These are phyloP conservation scores for Crotalus tigris DNA, from an alignment of 2,113 vertebrate genomes.

Conservation along the genomic window DNA sequence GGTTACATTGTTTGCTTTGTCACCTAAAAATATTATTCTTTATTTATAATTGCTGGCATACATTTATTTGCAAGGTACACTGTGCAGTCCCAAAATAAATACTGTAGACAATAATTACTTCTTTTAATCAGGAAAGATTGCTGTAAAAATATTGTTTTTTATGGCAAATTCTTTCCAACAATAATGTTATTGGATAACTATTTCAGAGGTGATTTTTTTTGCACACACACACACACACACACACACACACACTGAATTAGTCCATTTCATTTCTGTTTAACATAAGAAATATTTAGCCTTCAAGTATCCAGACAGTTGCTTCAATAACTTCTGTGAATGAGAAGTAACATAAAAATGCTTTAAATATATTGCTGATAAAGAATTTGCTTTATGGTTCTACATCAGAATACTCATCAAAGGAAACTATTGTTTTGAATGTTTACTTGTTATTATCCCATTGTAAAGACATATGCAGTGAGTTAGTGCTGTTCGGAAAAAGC, in stretches of 20 bases:
- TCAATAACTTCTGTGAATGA: neutral
- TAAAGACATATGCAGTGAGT: neutral
- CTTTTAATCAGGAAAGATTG: conserved; percentile 50
- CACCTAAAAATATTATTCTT: conserved; percentile 54
- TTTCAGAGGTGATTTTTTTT: neutral
- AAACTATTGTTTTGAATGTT: neutral
- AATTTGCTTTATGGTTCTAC: neutral
- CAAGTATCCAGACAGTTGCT: neutral
- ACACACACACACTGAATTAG: too few relatives aligned
- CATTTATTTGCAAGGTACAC: neutral
- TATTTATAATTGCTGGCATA: conserved; percentile 41
- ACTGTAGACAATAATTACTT: conserved; percentile 53
- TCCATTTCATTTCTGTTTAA: neutral
- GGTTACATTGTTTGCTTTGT: conserved; percentile 48
- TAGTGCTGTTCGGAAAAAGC: neutral
- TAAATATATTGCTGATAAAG: neutral
- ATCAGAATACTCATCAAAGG: neutral
- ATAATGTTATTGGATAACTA: neutral
- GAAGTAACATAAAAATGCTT: neutral
- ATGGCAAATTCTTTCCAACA: conserved; percentile 23
- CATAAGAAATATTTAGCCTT: neutral
- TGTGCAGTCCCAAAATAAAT: conserved; percentile 54
- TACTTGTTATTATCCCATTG: neutral
- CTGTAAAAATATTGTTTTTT: conserved; percentile 51
- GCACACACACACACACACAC: too few relatives aligned